Conservation (phyloP, 2,888 invertebrate species). For the Callyntrura sp. region DNA sequence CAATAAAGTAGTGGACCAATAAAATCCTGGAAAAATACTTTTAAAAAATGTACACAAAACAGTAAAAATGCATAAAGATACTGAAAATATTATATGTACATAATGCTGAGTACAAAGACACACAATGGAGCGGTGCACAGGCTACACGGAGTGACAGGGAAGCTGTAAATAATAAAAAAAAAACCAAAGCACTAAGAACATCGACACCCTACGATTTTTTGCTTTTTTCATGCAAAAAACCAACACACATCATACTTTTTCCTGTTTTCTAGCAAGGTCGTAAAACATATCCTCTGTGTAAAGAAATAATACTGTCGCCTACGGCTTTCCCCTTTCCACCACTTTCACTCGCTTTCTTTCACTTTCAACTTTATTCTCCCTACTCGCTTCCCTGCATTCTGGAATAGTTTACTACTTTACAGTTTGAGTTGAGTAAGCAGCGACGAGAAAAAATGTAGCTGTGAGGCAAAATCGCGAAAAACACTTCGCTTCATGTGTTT, state of each 20-base stretch:
- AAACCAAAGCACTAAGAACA: not conserved
- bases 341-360: not conserved
- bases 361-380: conserved; percentile 17
- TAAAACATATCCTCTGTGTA: conserved; percentile 61
- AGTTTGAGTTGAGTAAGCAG: too few relatives aligned
- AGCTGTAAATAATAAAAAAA: conserved; percentile 1
- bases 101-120: not conserved
- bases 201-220: conserved; percentile 11
- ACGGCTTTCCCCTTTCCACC: conserved; percentile 43
- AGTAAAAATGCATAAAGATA: too few relatives aligned
- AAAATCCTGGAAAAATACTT: too few relatives aligned
- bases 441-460: too few relatives aligned
- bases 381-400: not conserved
- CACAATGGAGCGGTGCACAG: not conserved
- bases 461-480: too few relatives aligned
- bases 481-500: too few relatives aligned
- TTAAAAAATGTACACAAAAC: too few relatives aligned
- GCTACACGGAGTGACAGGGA: not conserved
- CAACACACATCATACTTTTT: conserved; percentile 41
- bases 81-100: too few relatives aligned
- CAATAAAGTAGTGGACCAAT: too few relatives aligned
- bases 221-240: not conserved
- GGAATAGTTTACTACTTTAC: too few relatives aligned
- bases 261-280: conserved; percentile 61
- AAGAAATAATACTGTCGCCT: conserved; percentile 59